Evolutionary conservation across 1,140 invertebrate genomes (phyloP), one percentile per base, ranked within the genome.

Genomic region (Physella acuta): DNA sequence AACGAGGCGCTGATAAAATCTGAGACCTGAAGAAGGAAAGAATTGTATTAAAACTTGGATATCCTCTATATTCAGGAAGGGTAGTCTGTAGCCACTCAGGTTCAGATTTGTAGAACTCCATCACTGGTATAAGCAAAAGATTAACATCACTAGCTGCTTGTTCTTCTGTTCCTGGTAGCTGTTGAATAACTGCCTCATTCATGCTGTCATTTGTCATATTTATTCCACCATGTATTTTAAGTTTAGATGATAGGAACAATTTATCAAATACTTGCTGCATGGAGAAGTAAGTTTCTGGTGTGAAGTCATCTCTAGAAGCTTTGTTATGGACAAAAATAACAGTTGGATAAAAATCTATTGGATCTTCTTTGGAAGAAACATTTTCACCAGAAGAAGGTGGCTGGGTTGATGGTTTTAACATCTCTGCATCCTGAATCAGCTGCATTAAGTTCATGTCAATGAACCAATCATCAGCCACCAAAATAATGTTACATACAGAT

Each of bases 381-480:
- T 64, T 71, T 39, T 28, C 71, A 69, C 30, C 76, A 73, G 68
- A 51, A 70, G 44, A 34, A 16, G 44, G 63, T 14, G 70, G 64
- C 51, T 90, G 89, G 2, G 90, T 90, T 1, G 85, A 82, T 2
- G 93, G 93, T 80, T 93, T 93, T 75, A 94, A 85, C 92, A 94
- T 94, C 86, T 94, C 92, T 34, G 92, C 92, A 61, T 91, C 89
- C 84, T 92, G 91, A 28, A 75, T 58, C 17, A 72, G 70, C 39
- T 90, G 89, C 14, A 92, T 76, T 65, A 91, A 81, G 85, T 90
- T 91, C 1, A 88, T 89, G 85, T 94, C 93, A 26, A 91, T 87
- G 79, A 93, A 93, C 90, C 91, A 93, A 81, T 96, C 93, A 79
- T 95, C 90, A 0, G 93, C 90, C 58, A 94, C 88, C 65, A 97